phyloP scores from a whole-genome alignment of 2,113 vertebrate genomes.

The Spermophilus dauricus region DNA sequence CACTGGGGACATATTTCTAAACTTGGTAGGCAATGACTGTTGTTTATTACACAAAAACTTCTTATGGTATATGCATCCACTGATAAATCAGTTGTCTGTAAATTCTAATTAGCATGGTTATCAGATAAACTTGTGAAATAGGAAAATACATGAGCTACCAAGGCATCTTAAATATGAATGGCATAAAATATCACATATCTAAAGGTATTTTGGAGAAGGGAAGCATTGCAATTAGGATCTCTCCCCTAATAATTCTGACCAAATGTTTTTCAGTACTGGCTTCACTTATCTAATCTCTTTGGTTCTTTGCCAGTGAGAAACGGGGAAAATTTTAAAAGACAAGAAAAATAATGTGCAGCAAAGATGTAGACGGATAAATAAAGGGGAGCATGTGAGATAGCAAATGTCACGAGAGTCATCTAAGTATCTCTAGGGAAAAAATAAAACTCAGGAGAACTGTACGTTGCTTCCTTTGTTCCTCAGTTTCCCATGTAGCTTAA shows the following conservation, averaged over 20 bases:
- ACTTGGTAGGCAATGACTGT: not conserved
- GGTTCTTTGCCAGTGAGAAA: not conserved
- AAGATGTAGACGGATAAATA: not conserved
- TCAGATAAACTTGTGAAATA: not conserved
- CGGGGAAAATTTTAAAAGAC: not conserved
- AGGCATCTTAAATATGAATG: not conserved
- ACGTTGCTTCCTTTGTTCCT: not conserved
- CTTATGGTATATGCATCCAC: not conserved
- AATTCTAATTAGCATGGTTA: conserved; percentile 23
- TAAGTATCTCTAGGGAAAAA: not conserved
- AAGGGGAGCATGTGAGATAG: not conserved
- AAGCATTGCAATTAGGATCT: not conserved
- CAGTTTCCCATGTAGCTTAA: not conserved
- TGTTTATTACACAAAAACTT: not conserved
- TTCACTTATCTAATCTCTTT: not conserved
- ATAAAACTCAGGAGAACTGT: not conserved
- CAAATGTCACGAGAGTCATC: not conserved
- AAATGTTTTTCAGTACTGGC: not conserved
- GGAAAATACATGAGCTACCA: not conserved
- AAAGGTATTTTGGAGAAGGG: not conserved
- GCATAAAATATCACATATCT: not conserved
- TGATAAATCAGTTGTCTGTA: not conserved
- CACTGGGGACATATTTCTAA: not conserved
- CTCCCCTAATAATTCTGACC: not conserved
- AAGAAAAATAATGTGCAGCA: not conserved